Evolutionary conservation across 2,888 invertebrate genomes (phyloP).

Genomic region (Pelosia muscerda): DNA sequence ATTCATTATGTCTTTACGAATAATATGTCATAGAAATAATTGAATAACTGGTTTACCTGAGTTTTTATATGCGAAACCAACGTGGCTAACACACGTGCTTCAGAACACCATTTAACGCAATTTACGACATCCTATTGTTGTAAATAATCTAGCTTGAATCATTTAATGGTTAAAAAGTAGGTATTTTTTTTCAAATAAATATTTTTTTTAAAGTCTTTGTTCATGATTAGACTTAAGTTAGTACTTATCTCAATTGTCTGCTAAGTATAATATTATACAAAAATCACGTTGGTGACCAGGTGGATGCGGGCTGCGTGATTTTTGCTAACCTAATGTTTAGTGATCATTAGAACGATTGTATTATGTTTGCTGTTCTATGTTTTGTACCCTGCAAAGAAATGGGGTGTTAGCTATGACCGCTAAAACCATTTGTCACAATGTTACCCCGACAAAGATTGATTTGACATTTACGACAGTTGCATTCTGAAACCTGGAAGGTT

Average conservation of each 20-base stretch:
- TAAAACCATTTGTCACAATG: too few species aligned
- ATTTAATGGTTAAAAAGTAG: not conserved
- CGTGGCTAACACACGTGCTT: not conserved
- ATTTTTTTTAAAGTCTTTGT: not conserved
- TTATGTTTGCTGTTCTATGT: too few species aligned
- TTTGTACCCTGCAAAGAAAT: too few species aligned
- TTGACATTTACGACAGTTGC: too few species aligned
- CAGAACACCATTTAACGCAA: not conserved
- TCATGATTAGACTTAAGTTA: not conserved
- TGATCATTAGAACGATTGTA: too few species aligned
- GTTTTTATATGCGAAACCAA: not conserved
- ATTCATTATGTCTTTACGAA: not conserved
- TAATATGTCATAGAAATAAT: not conserved
- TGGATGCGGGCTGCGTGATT: not conserved
- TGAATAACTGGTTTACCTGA: not conserved
- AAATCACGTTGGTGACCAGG: not conserved
- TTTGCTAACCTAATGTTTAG: not conserved
- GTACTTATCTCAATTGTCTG: too few species aligned
- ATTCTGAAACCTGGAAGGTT: too few species aligned
- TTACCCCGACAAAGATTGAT: too few species aligned
- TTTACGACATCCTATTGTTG: conserved; percentile 2
- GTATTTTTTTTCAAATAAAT: not conserved
- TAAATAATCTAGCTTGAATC: not conserved
- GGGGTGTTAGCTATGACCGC: too few species aligned
- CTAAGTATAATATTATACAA: not conserved